Evolutionary conservation across 2,113 vertebrate genomes (phyloP).

Genomic region (Sander lucioperca): DNA sequence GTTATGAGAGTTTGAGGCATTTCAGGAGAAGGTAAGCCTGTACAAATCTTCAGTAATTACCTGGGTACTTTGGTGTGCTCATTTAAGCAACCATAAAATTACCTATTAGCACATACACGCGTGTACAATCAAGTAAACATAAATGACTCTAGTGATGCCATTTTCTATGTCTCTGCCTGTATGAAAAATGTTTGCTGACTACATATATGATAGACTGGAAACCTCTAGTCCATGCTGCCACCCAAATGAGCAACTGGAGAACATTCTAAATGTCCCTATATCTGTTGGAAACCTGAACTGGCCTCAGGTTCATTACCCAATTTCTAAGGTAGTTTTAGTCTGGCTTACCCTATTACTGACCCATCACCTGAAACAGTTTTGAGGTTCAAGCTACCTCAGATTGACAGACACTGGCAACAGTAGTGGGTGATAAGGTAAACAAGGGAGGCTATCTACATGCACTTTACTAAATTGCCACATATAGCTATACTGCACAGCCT

Average conservation of each 20-base stretch:
- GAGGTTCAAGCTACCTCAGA: background rate
- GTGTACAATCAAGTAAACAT: no score
- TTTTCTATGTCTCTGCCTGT: background rate
- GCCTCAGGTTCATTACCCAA: background rate
- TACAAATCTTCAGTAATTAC: background rate
- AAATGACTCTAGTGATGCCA: background rate
- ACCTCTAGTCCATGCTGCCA: background rate
- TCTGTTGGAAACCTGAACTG: conserved; percentile 6
- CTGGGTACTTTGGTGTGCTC: background rate
- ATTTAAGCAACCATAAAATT: no score
- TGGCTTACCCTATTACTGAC: background rate
- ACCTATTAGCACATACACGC: no score
- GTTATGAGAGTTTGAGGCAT: background rate
- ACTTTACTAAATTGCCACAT: background rate
- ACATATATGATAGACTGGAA: background rate
- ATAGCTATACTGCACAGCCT: background rate
- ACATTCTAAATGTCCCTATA: background rate
- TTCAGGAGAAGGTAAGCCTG: background rate
- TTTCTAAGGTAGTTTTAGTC: conserved; percentile 4
- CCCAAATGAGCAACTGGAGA: background rate
- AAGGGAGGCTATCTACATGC: background rate
- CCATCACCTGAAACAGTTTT: conserved; percentile 10
- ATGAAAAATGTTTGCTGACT: background rate
- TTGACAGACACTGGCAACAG: background rate
- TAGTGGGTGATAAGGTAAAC: background rate